phyloP scores from a whole-genome alignment of 1,140 invertebrate species.

The Akabosia matsudoensis region DNA sequence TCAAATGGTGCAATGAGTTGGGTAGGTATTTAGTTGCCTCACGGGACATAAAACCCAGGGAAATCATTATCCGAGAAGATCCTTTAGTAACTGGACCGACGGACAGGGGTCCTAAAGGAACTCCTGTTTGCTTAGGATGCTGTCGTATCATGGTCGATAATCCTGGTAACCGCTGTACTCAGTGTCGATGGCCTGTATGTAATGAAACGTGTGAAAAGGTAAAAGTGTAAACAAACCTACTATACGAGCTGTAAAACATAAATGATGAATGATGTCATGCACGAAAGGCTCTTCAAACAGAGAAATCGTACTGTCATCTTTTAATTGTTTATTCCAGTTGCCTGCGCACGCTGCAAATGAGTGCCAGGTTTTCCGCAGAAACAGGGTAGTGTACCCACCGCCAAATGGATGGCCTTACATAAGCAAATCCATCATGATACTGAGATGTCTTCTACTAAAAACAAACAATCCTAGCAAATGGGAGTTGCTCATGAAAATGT shows the following conservation, averaged over 20 bases:
- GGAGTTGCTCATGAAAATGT: conserved; percentile 28
- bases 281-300: not conserved
- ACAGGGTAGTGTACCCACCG: conserved; percentile 31
- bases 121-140: conserved; percentile 51
- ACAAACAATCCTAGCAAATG: not conserved
- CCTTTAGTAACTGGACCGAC: not conserved
- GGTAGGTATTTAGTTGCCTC: conserved; percentile 6
- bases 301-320: not conserved
- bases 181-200: conserved; percentile 66
- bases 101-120: not conserved
- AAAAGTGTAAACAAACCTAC: not conserved
- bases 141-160: conserved; percentile 43
- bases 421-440: conserved; percentile 37
- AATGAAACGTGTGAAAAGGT: conserved; percentile 53
- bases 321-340: not conserved
- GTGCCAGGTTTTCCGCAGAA: conserved; percentile 26
- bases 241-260: not conserved
- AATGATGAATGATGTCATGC: not conserved
- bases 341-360: conserved; percentile 29
- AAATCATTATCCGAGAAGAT: conserved; percentile 17
- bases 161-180: conserved; percentile 54
- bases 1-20: not conserved
- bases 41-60: not conserved
- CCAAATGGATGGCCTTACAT: conserved; percentile 21
- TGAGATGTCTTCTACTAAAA: conserved; percentile 37